phyloP scores from a whole-genome alignment of 92 coral and sea anemone genomes.

The Bergia sp. region DNA sequence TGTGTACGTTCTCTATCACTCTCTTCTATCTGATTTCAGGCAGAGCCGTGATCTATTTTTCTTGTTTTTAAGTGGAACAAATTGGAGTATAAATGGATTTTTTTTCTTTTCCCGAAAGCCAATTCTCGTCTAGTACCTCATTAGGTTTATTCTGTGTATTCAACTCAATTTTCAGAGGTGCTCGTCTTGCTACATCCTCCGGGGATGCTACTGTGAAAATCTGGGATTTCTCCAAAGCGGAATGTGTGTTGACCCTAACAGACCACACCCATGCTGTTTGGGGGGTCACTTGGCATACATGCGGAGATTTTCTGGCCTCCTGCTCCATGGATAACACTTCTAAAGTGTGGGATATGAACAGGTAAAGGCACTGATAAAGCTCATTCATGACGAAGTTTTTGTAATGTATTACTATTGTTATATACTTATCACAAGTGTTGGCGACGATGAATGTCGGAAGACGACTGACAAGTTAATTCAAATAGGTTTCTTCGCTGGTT shows the following conservation, averaged over 20 bases:
- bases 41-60: background rate
- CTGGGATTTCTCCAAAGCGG: slow-evolving; percentile 99
- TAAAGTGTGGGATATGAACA: slow-evolving; percentile 97
- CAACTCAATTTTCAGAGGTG: slow-evolving; percentile 69
- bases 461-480: too few species aligned
- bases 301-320: slow-evolving; percentile 96
- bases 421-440: background rate
- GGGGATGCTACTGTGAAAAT: slow-evolving; percentile 97
- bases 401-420: background rate
- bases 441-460: background rate
- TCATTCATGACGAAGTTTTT: background rate
- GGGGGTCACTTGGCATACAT: slow-evolving; percentile 98
- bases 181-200: slow-evolving; percentile 93
- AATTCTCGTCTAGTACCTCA: background rate
- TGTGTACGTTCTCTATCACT: background rate
- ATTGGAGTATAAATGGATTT: background rate
- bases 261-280: slow-evolving; percentile 99
- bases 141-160: background rate
- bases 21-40: too few species aligned
- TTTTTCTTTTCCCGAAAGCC: background rate
- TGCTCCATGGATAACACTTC: slow-evolving; percentile 98
- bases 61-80: background rate
- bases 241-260: slow-evolving; percentile 88
- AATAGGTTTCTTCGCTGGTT: too few species aligned
- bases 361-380: slow-evolving; percentile 47